phyloP scores from a whole-genome alignment of 30 jellyfish, hydroid and myxozoan genomes.

The Phacellophora camtschatica region DNA sequence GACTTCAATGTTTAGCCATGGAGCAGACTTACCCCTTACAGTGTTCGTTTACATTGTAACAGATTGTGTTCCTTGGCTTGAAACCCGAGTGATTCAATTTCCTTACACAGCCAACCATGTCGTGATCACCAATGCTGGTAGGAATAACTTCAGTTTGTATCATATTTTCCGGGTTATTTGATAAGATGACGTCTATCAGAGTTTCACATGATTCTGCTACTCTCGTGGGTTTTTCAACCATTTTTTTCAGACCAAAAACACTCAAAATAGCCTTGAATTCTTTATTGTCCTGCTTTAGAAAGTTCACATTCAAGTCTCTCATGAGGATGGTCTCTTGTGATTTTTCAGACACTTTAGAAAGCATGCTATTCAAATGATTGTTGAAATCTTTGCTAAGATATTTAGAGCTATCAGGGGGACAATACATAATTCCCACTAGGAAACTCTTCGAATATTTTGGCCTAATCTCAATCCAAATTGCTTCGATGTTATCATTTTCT shows the following conservation, averaged over 20 bases:
- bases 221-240: slow-evolving; percentile 51
- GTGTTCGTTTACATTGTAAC: no score
- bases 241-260: slow-evolving; percentile 48
- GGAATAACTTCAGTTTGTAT: slow-evolving; percentile 29
- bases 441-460: slow-evolving; percentile 50
- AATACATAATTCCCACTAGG: slow-evolving; percentile 52
- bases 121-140: no score
- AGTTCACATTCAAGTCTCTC: slow-evolving; percentile 67
- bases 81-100: no score
- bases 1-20: slow-evolving; percentile 37
- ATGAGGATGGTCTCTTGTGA: slow-evolving; percentile 55
- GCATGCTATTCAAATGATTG: slow-evolving; percentile 26
- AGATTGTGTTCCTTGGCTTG: no score
- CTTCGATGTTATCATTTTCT: slow-evolving; percentile 51
- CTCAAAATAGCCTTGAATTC: slow-evolving; percentile 42
- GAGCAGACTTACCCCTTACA: slow-evolving; percentile 51
- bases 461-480: slow-evolving; percentile 65
- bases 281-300: slow-evolving; percentile 54
- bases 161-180: slow-evolving; percentile 36
- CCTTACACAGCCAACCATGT: no score
- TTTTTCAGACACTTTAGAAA: slow-evolving; percentile 33
- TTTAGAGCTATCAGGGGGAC: slow-evolving; percentile 68
- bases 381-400: slow-evolving; percentile 59
- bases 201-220: slow-evolving; percentile 59
- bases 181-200: slow-evolving; percentile 52